Base-by-base conservation (phyloP, 2,888 invertebrate genomes). In the Leptinotarsa peninsularis region DNA sequence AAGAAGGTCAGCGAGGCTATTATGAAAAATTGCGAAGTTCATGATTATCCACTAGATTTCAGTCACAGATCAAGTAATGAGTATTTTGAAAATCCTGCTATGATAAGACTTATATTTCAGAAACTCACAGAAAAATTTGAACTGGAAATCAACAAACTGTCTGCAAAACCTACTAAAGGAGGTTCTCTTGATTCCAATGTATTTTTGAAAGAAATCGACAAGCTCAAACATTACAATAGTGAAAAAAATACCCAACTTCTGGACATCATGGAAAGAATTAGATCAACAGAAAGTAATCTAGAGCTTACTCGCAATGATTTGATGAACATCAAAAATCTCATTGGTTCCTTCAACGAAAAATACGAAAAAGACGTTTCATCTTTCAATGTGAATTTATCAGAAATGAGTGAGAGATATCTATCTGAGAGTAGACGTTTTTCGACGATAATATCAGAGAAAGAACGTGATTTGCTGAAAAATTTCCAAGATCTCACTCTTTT, bases 21-120 rank as follows among this genome's bases (percentile, higher is more conserved):
- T 1, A 63, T 63, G 63, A 63, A 43, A n/a, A 43, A 63, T 63
- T 15, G 15, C n/a, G 63, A 63, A 33, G n/a, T 63, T 4, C 63
- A 63, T 2, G 43, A 63, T n/a, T 63, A 63, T n/a, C 63, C 63
- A 33, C 14, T 63, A 17, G 63, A 63, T 63, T 63, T 63, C 63
- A 63, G n/a, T 43, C 4, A 27, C 13, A n/a, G 4, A 63, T 13
- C 33, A 4, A 63, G 33, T 14, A 63, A 15, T 4, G 63, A 15
- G 4, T 63, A 63, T 43, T 63, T 63, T 43, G 63, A 63, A n/a
- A 17, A 63, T 15, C 63, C 63, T 4, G 63, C 27, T 17, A 63
- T n/a, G 10, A n/a, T 33, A n/a, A 63, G 43, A 18, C 27, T 63
- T n/a, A n/a, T 43, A n/a, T 63, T 43, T n/a, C 63, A n/a, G 10